Evolutionary conservation across 2,113 vertebrate genomes (phyloP), one percentile per base, ranked within the genome.

Genomic region (Oncorhynchus mykiss): DNA sequence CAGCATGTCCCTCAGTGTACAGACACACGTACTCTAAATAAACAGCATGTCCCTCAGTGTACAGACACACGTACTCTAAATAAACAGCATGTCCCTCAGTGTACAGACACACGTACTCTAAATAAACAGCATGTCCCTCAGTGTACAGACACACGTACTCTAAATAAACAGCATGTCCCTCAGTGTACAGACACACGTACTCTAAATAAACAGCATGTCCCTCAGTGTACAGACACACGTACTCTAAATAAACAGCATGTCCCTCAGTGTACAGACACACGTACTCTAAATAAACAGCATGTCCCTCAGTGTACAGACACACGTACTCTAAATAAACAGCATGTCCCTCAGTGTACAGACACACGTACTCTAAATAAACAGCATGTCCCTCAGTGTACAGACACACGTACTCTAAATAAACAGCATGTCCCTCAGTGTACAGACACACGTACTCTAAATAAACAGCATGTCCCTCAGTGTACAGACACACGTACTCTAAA

Each of bases 121-220:
- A 57, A 59, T 76, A 60, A 62, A 27, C 25, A 27, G 27, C 27
- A 0, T 3, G 27, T 27, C 27, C 22, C 22, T 24, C 22, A 24
- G 22, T 24, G 22, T 24, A 24, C 22, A 24, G 22, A 24, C 22
- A 24, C 22, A 24, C 22, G 22, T 24, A 67, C 22, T 25, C 24
- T 25, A 25, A 25, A 25, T 25, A 25, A 25, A 82, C 77, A 75
- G 66, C 57, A 72, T 60, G 62, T 75, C 49, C 65, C 24, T 82
- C 54, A 9, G 64, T 29, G 27, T 13, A 66, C 13, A 66, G 9
- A 66, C 12, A 29, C n/a, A n/a, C n/a, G n/a, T n/a, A n/a, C n/a
- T n/a, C n/a, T n/a, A n/a, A n/a, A n/a, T n/a, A n/a, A n/a, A n/a
- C 68, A 27, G 27, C 27, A 0, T 3, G 27, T 27, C 27, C 25